Conservation (phyloP, 2,888 invertebrate species). For the Nomada fabriciana region DNA sequence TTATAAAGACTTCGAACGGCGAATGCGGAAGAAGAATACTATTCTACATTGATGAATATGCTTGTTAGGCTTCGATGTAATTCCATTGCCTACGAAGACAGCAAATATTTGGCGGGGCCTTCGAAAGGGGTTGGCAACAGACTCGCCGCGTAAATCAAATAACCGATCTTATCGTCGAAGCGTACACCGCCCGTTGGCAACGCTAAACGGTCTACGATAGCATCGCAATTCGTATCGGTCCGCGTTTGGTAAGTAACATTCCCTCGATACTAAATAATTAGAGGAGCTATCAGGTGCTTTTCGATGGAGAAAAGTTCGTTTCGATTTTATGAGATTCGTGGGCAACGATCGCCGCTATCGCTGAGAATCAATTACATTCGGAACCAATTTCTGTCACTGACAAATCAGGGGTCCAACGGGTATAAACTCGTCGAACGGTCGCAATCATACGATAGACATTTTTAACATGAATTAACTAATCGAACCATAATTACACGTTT, state of each 20-base stretch:
- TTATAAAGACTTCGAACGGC: background rate
- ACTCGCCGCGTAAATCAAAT: conserved; percentile 52
- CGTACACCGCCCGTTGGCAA: conserved; percentile 42
- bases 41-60: conserved; percentile 18
- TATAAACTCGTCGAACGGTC: conserved; percentile 19
- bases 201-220: conserved; percentile 42
- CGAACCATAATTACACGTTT: too few species aligned
- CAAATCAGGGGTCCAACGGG: conserved; percentile 3
- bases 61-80: conserved; percentile 35
- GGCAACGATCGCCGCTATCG: conserved; percentile 8
- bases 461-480: background rate
- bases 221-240: conserved; percentile 27
- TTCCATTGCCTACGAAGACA: conserved; percentile 40
- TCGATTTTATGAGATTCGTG: conserved; percentile 33
- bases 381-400: conserved; percentile 32
- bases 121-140: conserved; percentile 48
- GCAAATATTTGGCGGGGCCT: conserved; percentile 49
- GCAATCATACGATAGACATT: background rate
- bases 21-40: background rate
- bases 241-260: conserved; percentile 34
- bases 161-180: conserved; percentile 50
- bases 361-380: conserved; percentile 34
- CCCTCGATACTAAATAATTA: background rate
- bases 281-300: background rate
- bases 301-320: background rate